A percentile compares a stretch with the other conserved stretches of the same genome.
phyloP scores from a whole-genome alignment of 2,888 invertebrate species.

The Pycnomerus fuliginosus region DNA sequence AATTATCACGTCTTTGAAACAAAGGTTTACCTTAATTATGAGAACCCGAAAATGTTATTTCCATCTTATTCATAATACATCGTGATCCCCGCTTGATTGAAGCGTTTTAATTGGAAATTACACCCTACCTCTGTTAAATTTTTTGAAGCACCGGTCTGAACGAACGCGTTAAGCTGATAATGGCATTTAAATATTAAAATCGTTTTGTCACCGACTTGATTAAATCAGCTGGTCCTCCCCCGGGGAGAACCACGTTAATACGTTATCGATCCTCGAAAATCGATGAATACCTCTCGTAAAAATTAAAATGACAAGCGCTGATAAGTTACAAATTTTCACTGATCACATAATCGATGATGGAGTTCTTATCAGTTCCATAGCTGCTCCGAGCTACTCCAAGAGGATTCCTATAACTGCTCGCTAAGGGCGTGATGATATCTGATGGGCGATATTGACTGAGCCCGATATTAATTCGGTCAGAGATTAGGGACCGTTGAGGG shows the following conservation, averaged over 20 bases:
- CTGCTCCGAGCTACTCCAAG: constrained; percentile 4
- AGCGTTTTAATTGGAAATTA: too few species aligned
- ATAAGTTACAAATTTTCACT: too few species aligned
- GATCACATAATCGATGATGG: constrained; percentile 11
- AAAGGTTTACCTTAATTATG: too few species aligned
- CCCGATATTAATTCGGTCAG: constrained; percentile 3
- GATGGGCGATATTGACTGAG: constrained; percentile 8
- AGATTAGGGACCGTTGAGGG: neutral
- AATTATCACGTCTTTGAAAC: too few species aligned
- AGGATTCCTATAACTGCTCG: constrained; percentile 7
- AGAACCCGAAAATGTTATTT: too few species aligned
- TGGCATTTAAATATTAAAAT: constrained; percentile 14
- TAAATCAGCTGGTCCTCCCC: constrained; percentile 10
- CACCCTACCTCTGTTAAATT: too few species aligned
- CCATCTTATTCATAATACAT: too few species aligned
- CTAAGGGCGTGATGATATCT: constrained; percentile 7
- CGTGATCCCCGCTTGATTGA: too few species aligned
- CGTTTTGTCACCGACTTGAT: constrained; percentile 11
- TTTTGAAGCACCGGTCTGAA: constrained; percentile 1
- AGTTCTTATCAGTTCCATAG: constrained; percentile 7
- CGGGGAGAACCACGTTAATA: constrained; percentile 14
- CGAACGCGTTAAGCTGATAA: constrained; percentile 7
- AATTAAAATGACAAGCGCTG: too few species aligned
- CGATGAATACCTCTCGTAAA: too few species aligned
- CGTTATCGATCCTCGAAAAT: constrained; percentile 16